Percentiles rank a stretch among this genome's conserved stretches.
phyloP scores from a whole-genome alignment of 1,140 invertebrate genomes.

The Eumeta japonica region DNA sequence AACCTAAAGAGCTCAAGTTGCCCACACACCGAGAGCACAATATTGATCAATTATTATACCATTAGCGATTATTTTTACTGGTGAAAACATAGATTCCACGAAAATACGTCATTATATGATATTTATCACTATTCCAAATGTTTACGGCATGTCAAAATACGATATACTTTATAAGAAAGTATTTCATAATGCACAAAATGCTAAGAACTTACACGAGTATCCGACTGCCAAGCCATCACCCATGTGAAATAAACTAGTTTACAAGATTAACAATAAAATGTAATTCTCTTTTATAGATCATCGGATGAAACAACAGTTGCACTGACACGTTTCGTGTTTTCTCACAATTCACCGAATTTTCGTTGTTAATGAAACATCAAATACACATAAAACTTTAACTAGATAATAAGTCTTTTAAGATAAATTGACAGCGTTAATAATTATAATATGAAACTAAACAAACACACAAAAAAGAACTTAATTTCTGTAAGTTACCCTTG shows the following conservation, averaged over 20 bases:
- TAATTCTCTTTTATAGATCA: conserved; percentile 39
- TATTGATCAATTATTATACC: no score
- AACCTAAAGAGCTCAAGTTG: no score
- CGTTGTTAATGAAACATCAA: not conserved
- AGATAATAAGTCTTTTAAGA: no score
- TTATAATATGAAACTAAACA: conserved; percentile 33
- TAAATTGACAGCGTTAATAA: conserved; percentile 29
- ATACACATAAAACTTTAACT: conserved; percentile 10
- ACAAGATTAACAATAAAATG: conserved; percentile 41
- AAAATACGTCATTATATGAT: no score
- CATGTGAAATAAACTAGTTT: conserved; percentile 51
- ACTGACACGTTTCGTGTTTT: conserved; percentile 47
- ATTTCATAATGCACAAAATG: no score
- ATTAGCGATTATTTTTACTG: no score
- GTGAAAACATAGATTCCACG: no score
- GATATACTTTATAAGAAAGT: no score
- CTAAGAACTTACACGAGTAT: conserved; percentile 54
- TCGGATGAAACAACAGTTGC: conserved; percentile 37
- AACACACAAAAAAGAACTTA: conserved; percentile 44
- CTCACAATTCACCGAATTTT: conserved; percentile 4
- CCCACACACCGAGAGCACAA: no score
- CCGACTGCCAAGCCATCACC: conserved; percentile 57
- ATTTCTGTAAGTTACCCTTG: no score
- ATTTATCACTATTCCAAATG: no score
- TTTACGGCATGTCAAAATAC: no score